Evolutionary conservation across 2,113 vertebrate genomes (phyloP), one percentile per base, ranked within the genome.

Genomic region (Rousettus leschenaultii): DNA sequence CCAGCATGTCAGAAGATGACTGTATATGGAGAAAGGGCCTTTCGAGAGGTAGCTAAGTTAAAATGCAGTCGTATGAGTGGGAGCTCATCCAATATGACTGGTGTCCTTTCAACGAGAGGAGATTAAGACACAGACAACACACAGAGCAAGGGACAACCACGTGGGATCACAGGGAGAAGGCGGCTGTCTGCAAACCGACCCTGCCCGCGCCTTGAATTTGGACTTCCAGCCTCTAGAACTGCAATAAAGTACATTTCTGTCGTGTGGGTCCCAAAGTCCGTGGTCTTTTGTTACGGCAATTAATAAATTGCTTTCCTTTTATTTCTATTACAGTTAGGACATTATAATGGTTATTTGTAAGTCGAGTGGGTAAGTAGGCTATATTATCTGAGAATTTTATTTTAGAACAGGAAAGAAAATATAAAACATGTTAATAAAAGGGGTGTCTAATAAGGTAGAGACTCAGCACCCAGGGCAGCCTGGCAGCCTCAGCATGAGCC

Each of bases 301-400:
- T 40, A 80, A 83, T 43, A 70, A 68, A 51, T n/a, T n/a, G 33
- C 45, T 61, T 87, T 71, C 43, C 33, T 94, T 91, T 59, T 86
- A 30, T 48, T 74, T 89, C 40, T 70, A 16, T 75, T 83, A n/a
- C 19, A 55, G 6, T 63, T n/a, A 91, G 24, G 40, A 12, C 40
- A 48, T 85, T 80, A 35, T 19, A 18, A 33, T 16, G 28, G 75
- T 86, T 28, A 45, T 38, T 80, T 48, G 55, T 1, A 63, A 88
- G 40, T 40, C 22, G 24, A 33, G 22, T 66, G 45, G 40, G 16
- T 51, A 45, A 85, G 45, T 9, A 59, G 38, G n/a, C 71, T 73
- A 16, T 43, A 59, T 68, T 77, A 61, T 10, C 61, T 74, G 68
- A 6, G 9, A 45, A 53, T 22, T 61, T 94, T 43, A 65, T 78